These are phyloP conservation scores for Nomada fucata DNA, from an alignment of 2,888 invertebrate genomes.

Conservation along the genomic window DNA sequence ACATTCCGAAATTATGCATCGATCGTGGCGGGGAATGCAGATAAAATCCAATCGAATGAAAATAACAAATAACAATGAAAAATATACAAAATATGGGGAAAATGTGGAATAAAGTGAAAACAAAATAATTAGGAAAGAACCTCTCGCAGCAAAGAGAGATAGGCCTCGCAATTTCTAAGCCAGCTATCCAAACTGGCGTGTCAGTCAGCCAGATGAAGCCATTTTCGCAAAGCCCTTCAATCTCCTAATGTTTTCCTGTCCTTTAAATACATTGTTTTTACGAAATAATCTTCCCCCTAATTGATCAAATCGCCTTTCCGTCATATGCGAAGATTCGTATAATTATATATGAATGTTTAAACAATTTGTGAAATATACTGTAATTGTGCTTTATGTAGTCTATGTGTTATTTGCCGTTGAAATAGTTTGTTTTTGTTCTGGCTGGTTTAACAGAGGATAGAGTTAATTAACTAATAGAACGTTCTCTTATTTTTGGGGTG, in stretches of 20 bases:
- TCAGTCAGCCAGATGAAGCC: slow-evolving; percentile 59
- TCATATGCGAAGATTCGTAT: slow-evolving; percentile 79
- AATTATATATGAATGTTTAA: slow-evolving; percentile 85
- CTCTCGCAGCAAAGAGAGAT: slow-evolving; percentile 65
- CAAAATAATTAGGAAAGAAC: slow-evolving; percentile 60
- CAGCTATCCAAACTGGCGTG: slow-evolving; percentile 57
- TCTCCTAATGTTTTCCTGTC: slow-evolving; percentile 66
- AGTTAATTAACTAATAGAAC: slow-evolving; percentile 11
- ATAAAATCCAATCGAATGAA: slow-evolving; percentile 47
- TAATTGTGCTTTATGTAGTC: slow-evolving; percentile 84
- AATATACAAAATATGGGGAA: slow-evolving; percentile 34
- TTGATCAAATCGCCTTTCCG: slow-evolving; percentile 77
- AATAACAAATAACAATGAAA: slow-evolving; percentile 9
- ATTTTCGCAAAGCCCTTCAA: slow-evolving; percentile 62
- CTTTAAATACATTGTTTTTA: slow-evolving; percentile 70
- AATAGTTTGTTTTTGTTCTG: slow-evolving; percentile 60
- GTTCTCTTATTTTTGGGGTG: slow-evolving; percentile 29
- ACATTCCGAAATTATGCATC: slow-evolving; percentile 77
- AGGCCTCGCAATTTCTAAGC: slow-evolving; percentile 70
- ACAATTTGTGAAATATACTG: slow-evolving; percentile 85
- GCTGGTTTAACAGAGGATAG: slow-evolving; percentile 41
- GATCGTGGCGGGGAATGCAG: slow-evolving; percentile 66
- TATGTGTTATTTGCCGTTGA: slow-evolving; percentile 72
- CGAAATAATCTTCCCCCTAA: slow-evolving; percentile 65
- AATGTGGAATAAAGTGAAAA: slow-evolving; percentile 34